phyloP scores from a whole-genome alignment of 2,888 invertebrate genomes.

The Synergus japonicus region DNA sequence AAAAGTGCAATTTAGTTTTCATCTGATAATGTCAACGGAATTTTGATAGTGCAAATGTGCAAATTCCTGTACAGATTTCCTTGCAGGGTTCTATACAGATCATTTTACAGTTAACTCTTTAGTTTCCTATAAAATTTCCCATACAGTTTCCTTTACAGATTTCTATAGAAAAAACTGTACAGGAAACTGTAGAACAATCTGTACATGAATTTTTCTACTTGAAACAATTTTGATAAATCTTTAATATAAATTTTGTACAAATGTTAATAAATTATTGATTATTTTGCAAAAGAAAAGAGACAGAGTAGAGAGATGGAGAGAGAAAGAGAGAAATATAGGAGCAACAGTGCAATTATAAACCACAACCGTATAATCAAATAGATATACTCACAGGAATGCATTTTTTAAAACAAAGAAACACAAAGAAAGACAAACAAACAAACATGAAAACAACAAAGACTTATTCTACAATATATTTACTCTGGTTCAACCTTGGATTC shows the following conservation, averaged over 20 bases:
- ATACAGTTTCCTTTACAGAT: no score
- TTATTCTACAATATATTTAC: constrained; percentile 45
- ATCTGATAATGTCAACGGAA: neutral
- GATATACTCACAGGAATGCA: neutral
- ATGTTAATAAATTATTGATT: neutral
- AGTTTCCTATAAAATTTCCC: no score
- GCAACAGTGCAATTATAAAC: no score
- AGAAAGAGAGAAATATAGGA: neutral
- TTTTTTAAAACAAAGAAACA: neutral
- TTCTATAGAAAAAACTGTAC: no score
- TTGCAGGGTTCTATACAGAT: no score
- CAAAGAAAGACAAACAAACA: constrained; percentile 11
- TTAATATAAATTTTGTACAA: neutral
- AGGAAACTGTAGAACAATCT: no score
- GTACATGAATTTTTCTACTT: no score
- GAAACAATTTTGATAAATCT: no score
- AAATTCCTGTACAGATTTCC: neutral
- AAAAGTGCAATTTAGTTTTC: neutral
- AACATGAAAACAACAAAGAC: constrained; percentile 28
- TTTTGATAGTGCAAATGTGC: neutral
- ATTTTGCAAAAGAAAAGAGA: neutral
- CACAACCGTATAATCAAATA: neutral
- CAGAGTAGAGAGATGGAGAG: neutral
- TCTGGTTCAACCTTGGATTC: constrained; percentile 49
- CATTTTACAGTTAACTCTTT: no score